These are phyloP conservation scores for Epizoanthus scotinus DNA, from an alignment of 92 coral and sea anemone genomes.

Conservation along the genomic window DNA sequence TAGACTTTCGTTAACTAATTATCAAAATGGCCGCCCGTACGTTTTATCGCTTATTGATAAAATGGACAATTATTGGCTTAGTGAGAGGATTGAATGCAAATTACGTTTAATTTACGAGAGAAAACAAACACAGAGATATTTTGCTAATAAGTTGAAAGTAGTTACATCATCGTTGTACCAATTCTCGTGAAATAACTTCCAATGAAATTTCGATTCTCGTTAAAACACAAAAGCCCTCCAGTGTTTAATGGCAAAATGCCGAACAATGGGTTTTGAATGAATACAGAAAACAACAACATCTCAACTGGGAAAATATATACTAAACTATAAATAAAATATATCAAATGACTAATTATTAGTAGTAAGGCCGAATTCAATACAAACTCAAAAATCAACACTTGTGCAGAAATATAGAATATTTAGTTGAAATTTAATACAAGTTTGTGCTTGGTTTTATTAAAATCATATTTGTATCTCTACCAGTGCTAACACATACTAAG, in stretches of 20 bases:
- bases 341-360: neutral
- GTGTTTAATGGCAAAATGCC: no score
- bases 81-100: neutral
- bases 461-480: neutral
- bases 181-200: neutral
- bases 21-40: neutral
- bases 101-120: neutral
- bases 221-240: neutral
- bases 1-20: neutral
- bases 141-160: no score
- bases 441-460: no score
- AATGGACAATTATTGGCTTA: neutral
- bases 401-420: neutral
- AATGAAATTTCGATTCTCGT: neutral
- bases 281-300: neutral
- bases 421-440: neutral
- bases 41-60: neutral
- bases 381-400: slow-evolving; percentile 1
- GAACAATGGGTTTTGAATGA: neutral
- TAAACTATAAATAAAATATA: neutral
- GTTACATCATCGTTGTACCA: no score
- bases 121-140: no score
- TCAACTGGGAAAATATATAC: neutral
- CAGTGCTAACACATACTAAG: neutral
- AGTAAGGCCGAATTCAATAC: neutral